Evolutionary conservation across 2,797 vertebrate genomes (phyloP).

Genomic region (Tarsius wallacei): DNA sequence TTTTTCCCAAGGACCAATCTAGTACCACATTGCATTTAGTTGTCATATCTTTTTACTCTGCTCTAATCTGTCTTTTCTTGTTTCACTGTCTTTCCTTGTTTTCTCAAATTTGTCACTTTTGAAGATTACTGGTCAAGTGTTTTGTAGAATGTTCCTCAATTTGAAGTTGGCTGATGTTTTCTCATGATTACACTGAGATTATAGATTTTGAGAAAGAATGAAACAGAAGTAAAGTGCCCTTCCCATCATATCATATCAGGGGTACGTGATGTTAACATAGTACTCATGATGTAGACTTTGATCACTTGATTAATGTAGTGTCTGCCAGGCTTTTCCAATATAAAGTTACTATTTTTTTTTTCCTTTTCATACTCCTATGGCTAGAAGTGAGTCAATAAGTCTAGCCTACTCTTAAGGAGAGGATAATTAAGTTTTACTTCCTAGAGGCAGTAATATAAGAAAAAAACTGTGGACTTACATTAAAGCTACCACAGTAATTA

Average conservation of each 20-base stretch:
- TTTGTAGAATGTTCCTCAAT: neutral
- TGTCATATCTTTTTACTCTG: neutral
- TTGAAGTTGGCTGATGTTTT: neutral
- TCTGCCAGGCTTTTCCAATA: neutral
- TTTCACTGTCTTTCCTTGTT: neutral
- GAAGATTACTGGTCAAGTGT: neutral
- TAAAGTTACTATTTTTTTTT: neutral
- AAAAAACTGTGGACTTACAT: neutral
- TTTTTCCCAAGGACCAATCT: neutral
- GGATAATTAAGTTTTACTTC: neutral
- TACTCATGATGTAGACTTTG: neutral
- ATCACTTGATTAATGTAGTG: neutral
- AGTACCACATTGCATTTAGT: neutral
- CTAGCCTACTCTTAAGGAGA: neutral
- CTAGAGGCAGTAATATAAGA: neutral
- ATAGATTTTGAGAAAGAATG: neutral
- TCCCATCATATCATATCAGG: neutral
- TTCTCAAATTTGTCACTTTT: neutral
- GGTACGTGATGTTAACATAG: too few relatives aligned
- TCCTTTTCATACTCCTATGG: neutral
- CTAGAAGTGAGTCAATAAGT: neutral
- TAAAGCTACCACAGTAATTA: neutral
- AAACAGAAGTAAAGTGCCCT: neutral
- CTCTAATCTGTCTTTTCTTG: neutral
- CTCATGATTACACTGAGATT: neutral